A percentile compares a stretch with the other conserved stretches of the same genome.
Evolutionary conservation across 2,797 vertebrate genomes (phyloP).

Genomic region (Tamandua tetradactyla): DNA sequence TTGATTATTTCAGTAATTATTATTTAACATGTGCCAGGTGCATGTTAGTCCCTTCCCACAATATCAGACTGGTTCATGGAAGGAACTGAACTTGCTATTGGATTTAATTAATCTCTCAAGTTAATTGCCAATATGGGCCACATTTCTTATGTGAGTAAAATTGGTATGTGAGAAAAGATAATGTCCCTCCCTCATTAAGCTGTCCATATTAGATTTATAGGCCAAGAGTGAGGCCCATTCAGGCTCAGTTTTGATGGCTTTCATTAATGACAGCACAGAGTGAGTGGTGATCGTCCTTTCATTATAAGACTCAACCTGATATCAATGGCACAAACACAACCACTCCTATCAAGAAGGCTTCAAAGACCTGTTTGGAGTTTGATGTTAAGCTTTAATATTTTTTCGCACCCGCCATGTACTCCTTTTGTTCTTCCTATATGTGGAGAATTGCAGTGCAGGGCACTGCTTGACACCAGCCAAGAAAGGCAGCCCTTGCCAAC

Average conservation of each 20-base stretch:
- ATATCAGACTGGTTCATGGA: conserved; percentile 19
- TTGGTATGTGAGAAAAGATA: conserved; percentile 72
- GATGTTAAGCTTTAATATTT: conserved; percentile 71
- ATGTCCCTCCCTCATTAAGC: conserved; percentile 75
- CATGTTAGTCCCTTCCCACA: conserved; percentile 33
- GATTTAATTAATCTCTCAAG: conserved; percentile 78
- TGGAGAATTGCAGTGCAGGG: conserved; percentile 68
- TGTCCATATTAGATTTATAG: conserved; percentile 70
- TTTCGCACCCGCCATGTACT: conserved; percentile 66
- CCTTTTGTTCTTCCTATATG: conserved; percentile 77
- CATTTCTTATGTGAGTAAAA: conserved; percentile 75
- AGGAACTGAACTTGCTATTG: conserved; percentile 61
- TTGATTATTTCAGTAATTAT: conserved; percentile 71
- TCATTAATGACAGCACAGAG: conserved; percentile 68
- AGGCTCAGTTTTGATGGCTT: conserved; percentile 71
- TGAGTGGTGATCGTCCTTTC: conserved; percentile 71
- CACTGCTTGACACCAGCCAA: conserved; percentile 61
- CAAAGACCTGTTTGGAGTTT: conserved; percentile 79
- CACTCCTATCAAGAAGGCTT: conserved; percentile 70
- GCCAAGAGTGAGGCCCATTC: conserved; percentile 61
- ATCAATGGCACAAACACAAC: conserved; percentile 61
- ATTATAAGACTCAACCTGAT: conserved; percentile 69
- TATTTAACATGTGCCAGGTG: conserved; percentile 66
- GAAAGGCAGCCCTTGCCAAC: conserved; percentile 61
- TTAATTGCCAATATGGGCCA: conserved; percentile 76